Evolutionary conservation across 2,888 invertebrate genomes (phyloP), one percentile per base, ranked within the genome.

Genomic region (Morpho helenor): DNA sequence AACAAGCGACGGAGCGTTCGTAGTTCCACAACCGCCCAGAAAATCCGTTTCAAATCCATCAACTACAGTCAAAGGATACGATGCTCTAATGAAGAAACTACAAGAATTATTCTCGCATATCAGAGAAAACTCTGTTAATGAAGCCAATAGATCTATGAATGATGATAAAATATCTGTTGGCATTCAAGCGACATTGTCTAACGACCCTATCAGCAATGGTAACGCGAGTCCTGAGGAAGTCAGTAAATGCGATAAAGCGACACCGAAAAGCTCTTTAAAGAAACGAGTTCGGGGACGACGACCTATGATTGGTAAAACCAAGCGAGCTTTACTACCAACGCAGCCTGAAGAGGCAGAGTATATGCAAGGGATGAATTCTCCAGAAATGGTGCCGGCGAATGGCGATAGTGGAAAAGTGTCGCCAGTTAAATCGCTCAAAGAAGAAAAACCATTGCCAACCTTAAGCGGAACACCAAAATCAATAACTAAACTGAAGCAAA

Each of bases 191-290:
- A 81, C 82, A 0, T 68, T 80, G 1, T 79, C 80, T 3, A 78
- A 66, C 47, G 86, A 85, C 7, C 73, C 75, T 8, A 55, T 69
- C 7, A 89, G 85, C 57, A 91, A 91, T 41, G 90, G 90, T 0
- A 87, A 81, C 60, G 86, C 87, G 2, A 89, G 89, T 70, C 87
- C 87, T 0, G 87, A 87, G 42, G 85, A 85, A 73, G 79, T 84
- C 0, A 79, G 73, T 7, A 82, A 86, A 68, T 80, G 84, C 51
- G 88, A 91, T 57, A 80, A 83, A 23, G 74, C 74, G 0, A 92
- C 92, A 0, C 92, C 92, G 1, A 92, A 91, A 70, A 91, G 91
- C 61, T 90, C 90, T 0, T 75, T 91, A 41, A 92, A 91, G 64
- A 88, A 89, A 63, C 71, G 84, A 1, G 81, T 86, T 0, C 87